Percentiles rank a stretch among this genome's conserved stretches.
Evolutionary conservation across 2,888 invertebrate species (phyloP).

Genomic region (Tetragonula carbonaria): DNA sequence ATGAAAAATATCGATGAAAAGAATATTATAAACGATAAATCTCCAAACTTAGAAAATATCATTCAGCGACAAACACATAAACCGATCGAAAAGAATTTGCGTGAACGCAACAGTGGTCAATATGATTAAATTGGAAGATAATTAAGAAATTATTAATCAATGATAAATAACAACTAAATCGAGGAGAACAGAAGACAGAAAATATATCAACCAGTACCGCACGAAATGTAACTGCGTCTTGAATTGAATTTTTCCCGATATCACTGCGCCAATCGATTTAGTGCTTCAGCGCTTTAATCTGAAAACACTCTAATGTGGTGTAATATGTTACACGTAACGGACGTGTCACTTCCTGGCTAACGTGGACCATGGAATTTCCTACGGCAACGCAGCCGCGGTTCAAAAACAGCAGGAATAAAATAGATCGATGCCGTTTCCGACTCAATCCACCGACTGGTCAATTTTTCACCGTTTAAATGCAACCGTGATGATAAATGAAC

Average conservation of each 20-base stretch:
- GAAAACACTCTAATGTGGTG: not conserved
- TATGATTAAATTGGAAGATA: too few relatives aligned
- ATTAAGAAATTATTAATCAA: too few relatives aligned
- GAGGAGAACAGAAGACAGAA: too few relatives aligned
- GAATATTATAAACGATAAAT: too few relatives aligned
- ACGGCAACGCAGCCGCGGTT: not conserved
- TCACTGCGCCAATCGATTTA: not conserved
- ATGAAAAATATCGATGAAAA: too few relatives aligned
- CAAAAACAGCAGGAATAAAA: slow-evolving; percentile 1
- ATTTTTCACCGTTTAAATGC: slow-evolving; percentile 41
- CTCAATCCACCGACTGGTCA: slow-evolving; percentile 1
- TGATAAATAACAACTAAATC: too few relatives aligned
- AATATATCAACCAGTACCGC: too few relatives aligned
- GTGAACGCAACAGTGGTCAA: too few relatives aligned
- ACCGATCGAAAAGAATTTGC: too few relatives aligned
- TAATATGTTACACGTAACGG: not conserved
- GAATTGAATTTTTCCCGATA: not conserved
- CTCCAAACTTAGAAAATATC: too few relatives aligned
- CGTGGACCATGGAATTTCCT: not conserved
- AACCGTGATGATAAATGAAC: slow-evolving; percentile 17
- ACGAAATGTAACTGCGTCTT: not conserved
- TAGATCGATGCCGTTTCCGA: not conserved
- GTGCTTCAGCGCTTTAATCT: not conserved
- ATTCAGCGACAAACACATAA: too few relatives aligned
- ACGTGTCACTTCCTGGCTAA: not conserved